A percentile compares a stretch with the other conserved stretches of the same genome.
Conservation (phyloP, 35 echinoderm and acorn worm genomes). For the Lytechinus variegatus region DNA sequence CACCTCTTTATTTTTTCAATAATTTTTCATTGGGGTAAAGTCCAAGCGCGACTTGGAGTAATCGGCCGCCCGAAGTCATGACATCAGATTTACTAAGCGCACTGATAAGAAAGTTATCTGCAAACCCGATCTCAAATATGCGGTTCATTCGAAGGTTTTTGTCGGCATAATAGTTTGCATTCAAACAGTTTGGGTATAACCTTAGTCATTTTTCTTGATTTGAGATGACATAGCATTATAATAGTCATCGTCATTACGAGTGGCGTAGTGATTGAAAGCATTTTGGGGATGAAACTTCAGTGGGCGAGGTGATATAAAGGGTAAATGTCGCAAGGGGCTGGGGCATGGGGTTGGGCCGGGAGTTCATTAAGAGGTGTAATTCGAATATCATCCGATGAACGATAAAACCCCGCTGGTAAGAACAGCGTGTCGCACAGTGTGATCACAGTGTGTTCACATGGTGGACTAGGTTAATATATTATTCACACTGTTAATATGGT, state of each 20-base stretch:
- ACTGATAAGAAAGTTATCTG: conserved; percentile 42
- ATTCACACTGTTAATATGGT: too few species aligned
- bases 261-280: too few species aligned
- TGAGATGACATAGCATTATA: not conserved
- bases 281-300: too few species aligned
- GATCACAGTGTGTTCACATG: too few species aligned
- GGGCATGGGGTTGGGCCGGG: too few species aligned
- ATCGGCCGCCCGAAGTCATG: conserved; percentile 25
- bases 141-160: not conserved
- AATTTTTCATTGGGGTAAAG: conserved; percentile 10
- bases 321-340: too few species aligned
- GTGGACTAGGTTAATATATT: too few species aligned
- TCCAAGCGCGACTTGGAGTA: not conserved
- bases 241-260: not conserved
- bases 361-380: too few species aligned
- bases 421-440: too few species aligned
- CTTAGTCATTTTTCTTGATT: not conserved
- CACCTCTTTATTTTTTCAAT: not conserved
- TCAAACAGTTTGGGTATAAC: not conserved
- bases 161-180: not conserved
- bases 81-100: conserved; percentile 23
- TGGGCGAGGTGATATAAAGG: too few species aligned
- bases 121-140: not conserved
- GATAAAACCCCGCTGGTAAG: too few species aligned
- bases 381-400: too few species aligned